phyloP scores from a whole-genome alignment of 37 sponge, comb jelly and placozoan genomes.

The Axinella damicornis region DNA sequence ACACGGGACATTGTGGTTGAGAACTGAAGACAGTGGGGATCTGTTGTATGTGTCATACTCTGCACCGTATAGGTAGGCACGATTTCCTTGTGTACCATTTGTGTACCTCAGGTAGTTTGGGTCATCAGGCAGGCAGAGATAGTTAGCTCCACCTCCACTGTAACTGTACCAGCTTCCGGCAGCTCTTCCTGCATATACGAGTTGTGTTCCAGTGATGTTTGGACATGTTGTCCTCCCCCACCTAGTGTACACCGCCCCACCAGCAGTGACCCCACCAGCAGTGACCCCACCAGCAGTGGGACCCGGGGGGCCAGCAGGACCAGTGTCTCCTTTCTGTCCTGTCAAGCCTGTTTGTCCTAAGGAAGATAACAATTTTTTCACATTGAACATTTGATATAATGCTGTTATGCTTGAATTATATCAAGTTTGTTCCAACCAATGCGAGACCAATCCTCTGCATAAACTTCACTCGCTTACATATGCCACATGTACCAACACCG shows the following conservation, averaged over 20 bases:
- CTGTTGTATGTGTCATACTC: constrained; percentile 32
- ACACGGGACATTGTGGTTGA: constrained; percentile 52
- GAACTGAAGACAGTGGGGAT: constrained; percentile 1
- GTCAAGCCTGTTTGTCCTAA: not conserved
- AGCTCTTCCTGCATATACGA: constrained; percentile 11
- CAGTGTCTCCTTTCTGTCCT: not conserved
- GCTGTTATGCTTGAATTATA: too few species aligned
- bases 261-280: not conserved
- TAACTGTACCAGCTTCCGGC: not conserved
- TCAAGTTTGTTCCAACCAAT: too few species aligned
- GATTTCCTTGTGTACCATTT: too few species aligned
- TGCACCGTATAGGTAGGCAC: constrained; percentile 32
- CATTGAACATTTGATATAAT: too few species aligned
- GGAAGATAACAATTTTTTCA: too few species aligned
- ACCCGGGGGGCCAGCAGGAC: not conserved
- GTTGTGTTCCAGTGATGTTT: not conserved
- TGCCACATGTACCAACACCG: too few species aligned
- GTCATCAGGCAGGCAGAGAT: constrained; percentile 12
- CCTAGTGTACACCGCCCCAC: constrained; percentile 20
- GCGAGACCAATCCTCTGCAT: too few species aligned
- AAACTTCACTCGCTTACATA: too few species aligned
- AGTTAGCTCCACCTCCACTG: constrained; percentile 1
- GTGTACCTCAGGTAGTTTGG: too few species aligned
- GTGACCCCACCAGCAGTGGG: not conserved
- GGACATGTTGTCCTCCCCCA: constrained; percentile 32